Evolutionary conservation across 2,797 vertebrate species (phyloP).

Genomic region (Alexandromys oeconomus): DNA sequence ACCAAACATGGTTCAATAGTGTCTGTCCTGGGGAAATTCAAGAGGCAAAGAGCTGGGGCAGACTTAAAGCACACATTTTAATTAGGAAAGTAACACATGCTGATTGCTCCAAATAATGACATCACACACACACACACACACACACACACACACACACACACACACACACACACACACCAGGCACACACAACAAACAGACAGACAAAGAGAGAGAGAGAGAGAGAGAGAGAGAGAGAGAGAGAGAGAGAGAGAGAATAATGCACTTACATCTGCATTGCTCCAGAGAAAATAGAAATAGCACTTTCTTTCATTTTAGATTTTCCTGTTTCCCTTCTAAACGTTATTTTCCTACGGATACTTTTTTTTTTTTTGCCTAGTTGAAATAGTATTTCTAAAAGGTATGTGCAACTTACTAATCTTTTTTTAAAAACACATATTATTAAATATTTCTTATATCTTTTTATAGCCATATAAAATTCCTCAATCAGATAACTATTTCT

Average conservation of each 20-base stretch:
- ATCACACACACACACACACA: neutral
- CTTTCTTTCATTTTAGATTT: conserved; percentile 67
- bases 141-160: neutral
- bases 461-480: conserved; percentile 14
- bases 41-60: neutral
- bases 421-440: conserved; percentile 21
- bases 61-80: conserved; percentile 48
- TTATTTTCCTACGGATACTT: neutral
- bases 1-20: conserved; percentile 45
- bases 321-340: conserved; percentile 3
- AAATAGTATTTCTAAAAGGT: conserved; percentile 52
- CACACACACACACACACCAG: neutral
- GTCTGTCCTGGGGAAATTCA: conserved; percentile 23
- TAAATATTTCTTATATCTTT: conserved; percentile 38
- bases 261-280: neutral
- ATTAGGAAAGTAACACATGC: conserved; percentile 24
- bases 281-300: conserved; percentile 2
- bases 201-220: neutral
- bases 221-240: no score
- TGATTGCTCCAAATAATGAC: conserved; percentile 1
- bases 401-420: conserved; percentile 12
- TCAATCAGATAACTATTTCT: conserved; percentile 12
- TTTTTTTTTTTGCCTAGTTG: neutral
- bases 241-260: neutral
- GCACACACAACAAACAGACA: neutral